phyloP scores from a whole-genome alignment of 2,113 vertebrate genomes.

The Ifrita kowaldi region DNA sequence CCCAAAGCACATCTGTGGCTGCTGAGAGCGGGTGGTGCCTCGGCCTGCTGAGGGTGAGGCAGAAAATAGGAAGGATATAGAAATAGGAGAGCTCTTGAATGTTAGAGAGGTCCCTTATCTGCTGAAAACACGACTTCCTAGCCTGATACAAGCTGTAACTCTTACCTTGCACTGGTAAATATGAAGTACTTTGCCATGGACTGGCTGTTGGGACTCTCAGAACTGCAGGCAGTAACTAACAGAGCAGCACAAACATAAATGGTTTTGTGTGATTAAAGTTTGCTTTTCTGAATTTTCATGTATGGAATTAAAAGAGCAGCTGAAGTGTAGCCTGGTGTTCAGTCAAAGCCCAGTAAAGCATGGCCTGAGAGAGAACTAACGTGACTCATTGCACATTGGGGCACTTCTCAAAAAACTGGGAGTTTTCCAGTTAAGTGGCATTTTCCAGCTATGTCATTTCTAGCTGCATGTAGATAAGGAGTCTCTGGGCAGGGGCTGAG shows the following conservation, averaged over 20 bases:
- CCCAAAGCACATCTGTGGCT: fast-evolving
- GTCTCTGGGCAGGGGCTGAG: neutral
- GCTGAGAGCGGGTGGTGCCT: neutral
- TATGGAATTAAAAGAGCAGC: neutral
- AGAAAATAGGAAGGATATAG: neutral
- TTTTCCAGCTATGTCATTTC: neutral
- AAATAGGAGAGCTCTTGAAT: neutral
- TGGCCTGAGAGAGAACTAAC: neutral
- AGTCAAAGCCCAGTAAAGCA: neutral
- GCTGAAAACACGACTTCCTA: neutral
- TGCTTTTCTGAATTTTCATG: neutral
- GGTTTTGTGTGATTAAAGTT: neutral
- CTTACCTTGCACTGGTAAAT: neutral
- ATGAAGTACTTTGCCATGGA: neutral
- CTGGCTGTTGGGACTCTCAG: neutral
- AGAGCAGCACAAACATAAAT: neutral
- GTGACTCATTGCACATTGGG: neutral
- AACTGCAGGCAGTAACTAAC: neutral
- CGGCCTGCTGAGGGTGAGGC: neutral
- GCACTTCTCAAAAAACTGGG: neutral
- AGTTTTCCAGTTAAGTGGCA: neutral
- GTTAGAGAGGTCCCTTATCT: neutral
- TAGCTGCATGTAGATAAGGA: neutral
- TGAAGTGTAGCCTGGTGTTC: neutral
- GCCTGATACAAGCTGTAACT: neutral